These are phyloP conservation scores for Erpetoichthys calabaricus DNA, from an alignment of 2,797 vertebrate genomes.

Conservation along the genomic window DNA sequence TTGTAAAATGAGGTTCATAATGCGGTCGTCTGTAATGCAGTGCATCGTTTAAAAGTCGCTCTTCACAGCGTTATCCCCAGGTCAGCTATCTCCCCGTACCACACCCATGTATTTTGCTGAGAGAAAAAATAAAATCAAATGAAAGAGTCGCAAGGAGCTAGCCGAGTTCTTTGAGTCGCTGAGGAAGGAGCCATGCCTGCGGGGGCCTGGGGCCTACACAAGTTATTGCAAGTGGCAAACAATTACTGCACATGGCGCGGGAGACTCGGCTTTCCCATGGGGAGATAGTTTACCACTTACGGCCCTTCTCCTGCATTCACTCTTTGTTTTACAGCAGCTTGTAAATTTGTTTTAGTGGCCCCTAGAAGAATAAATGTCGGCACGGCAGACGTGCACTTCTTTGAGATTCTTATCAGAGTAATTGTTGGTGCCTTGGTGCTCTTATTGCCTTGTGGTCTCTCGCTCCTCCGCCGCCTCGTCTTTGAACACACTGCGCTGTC, in stretches of 20 bases:
- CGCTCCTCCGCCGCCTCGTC: too few species aligned
- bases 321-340: conserved; percentile 2
- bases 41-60: too few species aligned
- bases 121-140: too few species aligned
- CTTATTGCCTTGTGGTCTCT: background rate
- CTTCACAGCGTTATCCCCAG: too few species aligned
- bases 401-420: conserved; percentile 2
- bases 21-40: too few species aligned
- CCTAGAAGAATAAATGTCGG: background rate
- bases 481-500: too few species aligned
- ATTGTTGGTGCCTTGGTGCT: background rate
- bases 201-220: background rate
- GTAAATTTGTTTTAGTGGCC: conserved; percentile 6
- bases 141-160: too few species aligned
- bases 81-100: too few species aligned
- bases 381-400: background rate
- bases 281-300: background rate
- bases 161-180: too few species aligned
- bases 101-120: too few species aligned
- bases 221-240: background rate
- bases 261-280: background rate
- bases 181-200: too few species aligned
- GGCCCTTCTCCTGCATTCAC: background rate
- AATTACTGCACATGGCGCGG: background rate
- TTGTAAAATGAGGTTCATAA: too few species aligned